Evolutionary conservation across 2,113 vertebrate genomes (phyloP), one percentile per base, ranked within the genome.

Genomic region (Craseonycteris thonglongyai): DNA sequence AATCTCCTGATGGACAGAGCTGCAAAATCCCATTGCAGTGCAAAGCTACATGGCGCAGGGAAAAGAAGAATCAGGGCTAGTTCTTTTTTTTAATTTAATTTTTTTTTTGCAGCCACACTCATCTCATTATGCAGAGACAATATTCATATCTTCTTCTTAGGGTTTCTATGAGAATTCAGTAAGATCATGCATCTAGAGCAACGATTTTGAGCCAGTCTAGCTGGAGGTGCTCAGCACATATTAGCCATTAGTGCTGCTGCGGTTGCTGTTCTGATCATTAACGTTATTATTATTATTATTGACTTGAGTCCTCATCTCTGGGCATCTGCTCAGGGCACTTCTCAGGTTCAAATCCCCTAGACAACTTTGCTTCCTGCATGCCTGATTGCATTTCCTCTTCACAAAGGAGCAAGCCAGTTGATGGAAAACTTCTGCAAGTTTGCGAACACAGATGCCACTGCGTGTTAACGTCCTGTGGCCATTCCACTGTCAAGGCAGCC

Each of bases 391-490:
- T 80, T 59, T 15, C 24, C 49, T 59, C n/a, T 35, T 56, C 33
- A 76, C 51, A 89, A 63, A 71, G 66, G 71, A 65, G 80, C 83
- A 66, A 75, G 76, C 56, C 59, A 2, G 75, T 58, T 22, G 56
- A 45, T 47, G 75, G 85, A 90, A 92, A 78, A 75, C 58, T 71
- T 90, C 74, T 59, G 83, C 81, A 84, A 84, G 88, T 92, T 79
- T 40, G 47, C 0, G 2, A 93, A 63, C 11, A 13, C 65, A 75
- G 88, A 71, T 93, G 95, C 92, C 54, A 47, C 65, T 89, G 74
- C 21, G 5, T 7, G 49, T 96, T 76, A 95, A 71, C 58, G 24
- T 95, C 93, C 85, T n/a, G 13, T 92, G 89, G 30, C 95, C 87
- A 26, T 89, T 63, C 24, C 24, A 63, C 92, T 92, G 75, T 91